Conservation (phyloP, 2,113 vertebrate genomes). For the Cheirogaleus medius region DNA sequence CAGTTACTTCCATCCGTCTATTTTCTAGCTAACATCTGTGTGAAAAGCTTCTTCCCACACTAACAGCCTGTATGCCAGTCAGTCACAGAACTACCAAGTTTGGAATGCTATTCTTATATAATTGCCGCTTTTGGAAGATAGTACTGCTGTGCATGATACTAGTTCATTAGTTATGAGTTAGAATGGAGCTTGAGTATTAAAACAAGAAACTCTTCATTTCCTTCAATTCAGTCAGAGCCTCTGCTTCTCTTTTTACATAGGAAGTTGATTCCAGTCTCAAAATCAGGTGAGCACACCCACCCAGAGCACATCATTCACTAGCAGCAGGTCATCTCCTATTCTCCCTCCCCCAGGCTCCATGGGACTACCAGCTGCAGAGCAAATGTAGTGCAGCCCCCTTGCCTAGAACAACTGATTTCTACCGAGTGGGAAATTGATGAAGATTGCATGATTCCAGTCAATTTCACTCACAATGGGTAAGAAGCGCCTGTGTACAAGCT, state of each 20-base stretch:
- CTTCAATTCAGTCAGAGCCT: constrained; percentile 9
- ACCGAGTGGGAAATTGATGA: constrained; percentile 79
- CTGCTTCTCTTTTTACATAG: constrained; percentile 3
- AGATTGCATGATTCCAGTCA: constrained; percentile 79
- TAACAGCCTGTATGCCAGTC: constrained; percentile 52
- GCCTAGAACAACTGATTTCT: constrained; percentile 66
- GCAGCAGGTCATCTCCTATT: constrained; percentile 33
- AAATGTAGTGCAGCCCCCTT: constrained; percentile 51
- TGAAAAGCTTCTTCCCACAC: constrained; percentile 74
- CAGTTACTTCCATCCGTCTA: constrained; percentile 47
- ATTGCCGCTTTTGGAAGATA: constrained; percentile 70
- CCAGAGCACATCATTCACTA: not conserved
- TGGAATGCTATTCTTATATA: constrained; percentile 67
- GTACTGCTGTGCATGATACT: constrained; percentile 52
- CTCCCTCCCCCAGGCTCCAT: constrained; percentile 43
- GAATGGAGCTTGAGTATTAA: constrained; percentile 53
- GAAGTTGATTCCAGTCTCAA: constrained; percentile 20
- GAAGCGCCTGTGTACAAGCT: constrained; percentile 33
- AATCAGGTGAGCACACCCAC: constrained; percentile 45
- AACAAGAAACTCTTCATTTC: constrained; percentile 56
- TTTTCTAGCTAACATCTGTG: constrained; percentile 75
- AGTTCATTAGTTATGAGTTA: constrained; percentile 67
- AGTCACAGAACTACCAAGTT: constrained; percentile 30
- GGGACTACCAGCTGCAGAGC: constrained; percentile 64
- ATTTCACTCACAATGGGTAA: constrained; percentile 74